phyloP scores from a whole-genome alignment of 2,113 vertebrate genomes.

The Poeciliopsis prolifica region DNA sequence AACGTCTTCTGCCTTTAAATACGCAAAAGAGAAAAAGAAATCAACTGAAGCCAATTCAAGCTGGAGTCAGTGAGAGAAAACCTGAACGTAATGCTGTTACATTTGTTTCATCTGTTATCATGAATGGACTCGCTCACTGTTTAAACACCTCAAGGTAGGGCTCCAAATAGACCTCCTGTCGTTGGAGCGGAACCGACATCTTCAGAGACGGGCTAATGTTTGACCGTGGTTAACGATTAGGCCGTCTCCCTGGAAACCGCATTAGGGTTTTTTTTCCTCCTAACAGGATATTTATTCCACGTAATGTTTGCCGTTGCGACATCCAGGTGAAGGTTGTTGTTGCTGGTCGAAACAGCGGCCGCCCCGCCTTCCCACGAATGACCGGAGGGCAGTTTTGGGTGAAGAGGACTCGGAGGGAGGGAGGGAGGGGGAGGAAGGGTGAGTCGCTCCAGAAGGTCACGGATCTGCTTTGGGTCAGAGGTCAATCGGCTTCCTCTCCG shows the following conservation, averaged over 20 bases:
- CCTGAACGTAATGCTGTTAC: no score
- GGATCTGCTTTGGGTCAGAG: not conserved
- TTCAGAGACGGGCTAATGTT: constrained; percentile 34
- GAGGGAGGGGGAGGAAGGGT: not conserved
- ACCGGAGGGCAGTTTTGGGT: not conserved
- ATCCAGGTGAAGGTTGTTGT: not conserved
- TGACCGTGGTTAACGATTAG: constrained; percentile 53
- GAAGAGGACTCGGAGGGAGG: not conserved
- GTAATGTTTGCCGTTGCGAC: constrained; percentile 6
- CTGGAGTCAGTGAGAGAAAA: no score
- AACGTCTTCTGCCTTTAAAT: no score
- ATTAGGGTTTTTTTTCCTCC: not conserved
- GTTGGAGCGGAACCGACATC: not conserved
- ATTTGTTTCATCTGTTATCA: not conserved
- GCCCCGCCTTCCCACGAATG: not conserved
- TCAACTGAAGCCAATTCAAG: no score
- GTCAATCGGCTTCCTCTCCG: constrained; percentile 42
- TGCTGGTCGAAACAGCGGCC: not conserved
- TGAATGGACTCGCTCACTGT: constrained; percentile 20
- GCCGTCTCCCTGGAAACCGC: not conserved
- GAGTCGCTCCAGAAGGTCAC: constrained; percentile 4
- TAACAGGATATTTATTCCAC: not conserved
- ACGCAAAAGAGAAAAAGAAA: no score
- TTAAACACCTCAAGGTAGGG: constrained; percentile 9
- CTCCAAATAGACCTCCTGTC: not conserved